Evolutionary conservation across 1,140 invertebrate species (phyloP).

Genomic region (Chrysomallon squamiferum): DNA sequence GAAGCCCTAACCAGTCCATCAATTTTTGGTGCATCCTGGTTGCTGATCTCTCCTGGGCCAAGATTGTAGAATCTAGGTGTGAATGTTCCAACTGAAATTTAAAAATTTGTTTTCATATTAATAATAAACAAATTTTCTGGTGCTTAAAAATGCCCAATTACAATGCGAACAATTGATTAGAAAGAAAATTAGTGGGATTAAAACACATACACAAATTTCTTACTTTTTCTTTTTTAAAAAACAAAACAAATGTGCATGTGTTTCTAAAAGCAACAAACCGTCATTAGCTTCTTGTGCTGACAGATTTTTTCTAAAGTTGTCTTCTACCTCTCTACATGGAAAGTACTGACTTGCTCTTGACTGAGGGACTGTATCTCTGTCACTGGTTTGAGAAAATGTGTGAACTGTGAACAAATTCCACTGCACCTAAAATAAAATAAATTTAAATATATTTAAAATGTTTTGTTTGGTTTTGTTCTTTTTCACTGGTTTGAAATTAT

Average conservation of each 20-base stretch:
- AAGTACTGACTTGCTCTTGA: slow-evolving; percentile 73
- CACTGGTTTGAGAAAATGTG: slow-evolving; percentile 44
- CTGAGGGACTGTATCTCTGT: slow-evolving; percentile 26
- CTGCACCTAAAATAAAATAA: slow-evolving; percentile 71
- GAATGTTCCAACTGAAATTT: slow-evolving; percentile 63
- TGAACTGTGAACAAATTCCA: slow-evolving; percentile 78
- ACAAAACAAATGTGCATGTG: not conserved
- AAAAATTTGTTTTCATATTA: too few species aligned
- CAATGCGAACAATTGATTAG: too few species aligned
- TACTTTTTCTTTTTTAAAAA: too few species aligned
- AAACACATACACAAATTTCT: too few species aligned
- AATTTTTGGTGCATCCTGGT: slow-evolving; percentile 83
- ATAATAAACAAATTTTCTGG: too few species aligned
- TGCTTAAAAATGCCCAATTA: too few species aligned
- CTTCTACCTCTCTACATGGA: slow-evolving; percentile 80
- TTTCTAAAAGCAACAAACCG: slow-evolving; percentile 30
- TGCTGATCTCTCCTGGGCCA: slow-evolving; percentile 78
- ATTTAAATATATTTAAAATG: too few species aligned
- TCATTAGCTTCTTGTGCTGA: slow-evolving; percentile 74
- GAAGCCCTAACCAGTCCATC: slow-evolving; percentile 78
- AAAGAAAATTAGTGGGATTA: too few species aligned
- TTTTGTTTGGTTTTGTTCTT: too few species aligned
- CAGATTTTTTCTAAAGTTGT: slow-evolving; percentile 78
- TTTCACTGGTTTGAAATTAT: too few species aligned
- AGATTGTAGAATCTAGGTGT: slow-evolving; percentile 87